Evolutionary conservation across 2,113 vertebrate species (phyloP).

Genomic region (Protobothrops mucrosquamatus): DNA sequence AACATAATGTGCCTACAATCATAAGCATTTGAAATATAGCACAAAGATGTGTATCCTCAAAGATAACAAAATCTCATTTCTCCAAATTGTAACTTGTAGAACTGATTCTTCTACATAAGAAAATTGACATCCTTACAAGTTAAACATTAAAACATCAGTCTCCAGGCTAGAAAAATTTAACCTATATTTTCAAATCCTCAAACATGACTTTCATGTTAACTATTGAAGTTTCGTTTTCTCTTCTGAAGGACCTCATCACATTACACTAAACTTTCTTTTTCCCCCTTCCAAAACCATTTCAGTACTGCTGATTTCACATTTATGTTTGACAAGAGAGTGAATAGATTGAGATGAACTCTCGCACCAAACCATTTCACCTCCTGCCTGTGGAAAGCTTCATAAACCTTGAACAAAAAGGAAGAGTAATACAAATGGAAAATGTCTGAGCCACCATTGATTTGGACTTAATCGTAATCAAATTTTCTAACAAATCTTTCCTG

Average conservation of each 20-base stretch:
- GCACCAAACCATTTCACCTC: neutral
- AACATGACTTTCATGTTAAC: constrained; percentile 30
- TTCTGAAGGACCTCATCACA: constrained; percentile 34
- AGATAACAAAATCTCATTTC: neutral
- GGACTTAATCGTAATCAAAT: neutral
- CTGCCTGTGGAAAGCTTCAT: constrained; percentile 8
- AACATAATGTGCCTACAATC: neutral
- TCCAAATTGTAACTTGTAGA: neutral
- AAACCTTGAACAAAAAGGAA: constrained; percentile 18
- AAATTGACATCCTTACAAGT: constrained; percentile 6
- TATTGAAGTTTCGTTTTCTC: constrained; percentile 39
- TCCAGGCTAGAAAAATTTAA: constrained; percentile 41
- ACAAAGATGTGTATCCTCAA: neutral
- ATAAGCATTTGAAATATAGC: neutral
- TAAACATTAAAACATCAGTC: constrained; percentile 2
- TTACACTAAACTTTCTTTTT: constrained; percentile 24
- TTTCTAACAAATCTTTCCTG: constrained; percentile 25
- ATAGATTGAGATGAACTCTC: constrained; percentile 35
- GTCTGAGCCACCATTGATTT: constrained; percentile 29
- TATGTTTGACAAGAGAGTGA: constrained; percentile 35
- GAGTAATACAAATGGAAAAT: neutral
- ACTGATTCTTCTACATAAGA: constrained; percentile 32
- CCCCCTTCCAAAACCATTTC: constrained; percentile 17
- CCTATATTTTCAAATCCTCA: constrained; percentile 29
- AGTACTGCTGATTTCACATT: constrained; percentile 31